A percentile compares a stretch with the other conserved stretches of the same genome.
These are phyloP conservation scores for Silurus aristotelis DNA, from an alignment of 2,797 vertebrate genomes.

Conservation along the genomic window DNA sequence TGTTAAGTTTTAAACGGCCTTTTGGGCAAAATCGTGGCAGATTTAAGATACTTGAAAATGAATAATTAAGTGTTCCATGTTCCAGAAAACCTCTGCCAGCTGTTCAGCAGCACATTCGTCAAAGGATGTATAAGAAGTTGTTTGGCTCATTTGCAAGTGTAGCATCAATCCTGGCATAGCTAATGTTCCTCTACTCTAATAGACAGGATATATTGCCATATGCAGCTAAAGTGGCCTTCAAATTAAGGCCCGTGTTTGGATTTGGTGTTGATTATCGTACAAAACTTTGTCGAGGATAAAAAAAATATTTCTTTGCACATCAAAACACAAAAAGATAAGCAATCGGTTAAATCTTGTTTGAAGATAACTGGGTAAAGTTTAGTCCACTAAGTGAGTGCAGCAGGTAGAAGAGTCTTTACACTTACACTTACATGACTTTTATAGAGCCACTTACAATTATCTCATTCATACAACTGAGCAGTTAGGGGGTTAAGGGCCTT, in stretches of 20 bases:
- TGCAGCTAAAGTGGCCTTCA: not conserved
- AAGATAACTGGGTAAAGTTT: too few species aligned
- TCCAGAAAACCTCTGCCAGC: constrained; percentile 7
- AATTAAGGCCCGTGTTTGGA: not conserved
- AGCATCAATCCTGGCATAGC: not conserved
- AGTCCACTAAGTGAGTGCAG: too few species aligned
- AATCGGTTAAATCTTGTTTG: too few species aligned
- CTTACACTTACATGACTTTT: too few species aligned
- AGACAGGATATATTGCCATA: not conserved
- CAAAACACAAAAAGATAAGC: not conserved
- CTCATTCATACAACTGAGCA: too few species aligned
- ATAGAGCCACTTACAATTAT: too few species aligned
- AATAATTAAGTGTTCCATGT: not conserved
- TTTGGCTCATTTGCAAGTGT: constrained; percentile 12
- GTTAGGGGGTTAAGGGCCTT: too few species aligned
- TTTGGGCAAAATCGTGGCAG: not conserved
- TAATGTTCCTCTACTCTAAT: not conserved
- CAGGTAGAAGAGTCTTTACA: too few species aligned
- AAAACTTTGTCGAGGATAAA: not conserved
- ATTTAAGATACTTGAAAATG: not conserved
- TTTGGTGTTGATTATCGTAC: not conserved
- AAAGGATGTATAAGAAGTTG: not conserved
- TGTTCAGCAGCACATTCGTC: constrained; percentile 1
- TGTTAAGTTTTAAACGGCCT: not conserved
- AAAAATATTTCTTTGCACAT: not conserved